Conservation (phyloP, 2,888 invertebrate species). For the Philopedon plagiatum region DNA sequence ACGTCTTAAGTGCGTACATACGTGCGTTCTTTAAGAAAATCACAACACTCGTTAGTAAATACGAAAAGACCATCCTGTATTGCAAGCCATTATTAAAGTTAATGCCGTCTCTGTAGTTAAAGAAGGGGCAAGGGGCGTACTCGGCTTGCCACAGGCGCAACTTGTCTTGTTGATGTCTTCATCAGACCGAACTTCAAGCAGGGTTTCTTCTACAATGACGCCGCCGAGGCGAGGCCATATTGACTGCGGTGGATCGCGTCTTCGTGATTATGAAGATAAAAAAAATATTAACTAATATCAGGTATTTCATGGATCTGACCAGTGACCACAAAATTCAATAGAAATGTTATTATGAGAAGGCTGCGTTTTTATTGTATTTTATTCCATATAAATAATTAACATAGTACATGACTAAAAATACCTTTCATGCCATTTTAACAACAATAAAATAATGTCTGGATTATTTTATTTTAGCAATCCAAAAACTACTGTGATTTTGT, state of each 20-base stretch:
- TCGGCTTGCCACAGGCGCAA: constrained; percentile 55
- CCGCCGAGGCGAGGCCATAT: constrained; percentile 37
- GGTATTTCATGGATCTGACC: background rate
- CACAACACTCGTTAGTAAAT: no score
- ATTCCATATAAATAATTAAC: no score
- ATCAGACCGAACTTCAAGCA: constrained; percentile 44
- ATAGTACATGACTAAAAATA: no score
- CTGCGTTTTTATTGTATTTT: no score
- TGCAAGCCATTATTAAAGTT: background rate
- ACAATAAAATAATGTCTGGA: no score
- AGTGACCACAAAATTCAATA: background rate
- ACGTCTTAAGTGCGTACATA: no score
- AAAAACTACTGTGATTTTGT: no score
- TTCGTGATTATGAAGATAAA: constrained; percentile 30
- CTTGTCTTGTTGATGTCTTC: constrained; percentile 58
- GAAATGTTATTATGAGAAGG: background rate
- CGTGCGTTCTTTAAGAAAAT: no score
- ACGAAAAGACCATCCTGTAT: background rate
- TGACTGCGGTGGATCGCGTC: constrained; percentile 28
- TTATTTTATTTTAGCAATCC: no score
- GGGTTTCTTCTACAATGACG: constrained; percentile 36
- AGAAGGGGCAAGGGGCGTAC: constrained; percentile 47
- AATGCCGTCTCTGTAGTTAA: constrained; percentile 27
- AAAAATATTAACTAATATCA: constrained; percentile 29
- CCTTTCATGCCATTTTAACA: no score